Evolutionary conservation across 2,888 invertebrate genomes (phyloP).

Genomic region (Drosophila antonietae): DNA sequence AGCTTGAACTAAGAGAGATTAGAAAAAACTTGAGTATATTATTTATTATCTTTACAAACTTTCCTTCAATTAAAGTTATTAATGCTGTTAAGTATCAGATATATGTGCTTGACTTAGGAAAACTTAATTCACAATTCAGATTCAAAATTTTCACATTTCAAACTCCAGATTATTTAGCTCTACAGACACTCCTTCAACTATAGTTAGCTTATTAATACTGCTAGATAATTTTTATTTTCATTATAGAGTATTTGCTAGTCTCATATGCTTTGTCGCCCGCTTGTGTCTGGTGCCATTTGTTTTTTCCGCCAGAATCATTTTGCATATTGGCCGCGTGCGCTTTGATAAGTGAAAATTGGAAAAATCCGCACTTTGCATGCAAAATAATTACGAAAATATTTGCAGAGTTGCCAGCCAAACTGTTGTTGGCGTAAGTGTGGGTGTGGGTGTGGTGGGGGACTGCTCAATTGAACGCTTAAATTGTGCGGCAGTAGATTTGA

Average conservation of each 20-base stretch:
- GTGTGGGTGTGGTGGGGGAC: not conserved
- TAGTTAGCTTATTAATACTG: not conserved
- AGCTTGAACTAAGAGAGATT: too few species aligned
- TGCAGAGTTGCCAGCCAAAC: conserved; percentile 37
- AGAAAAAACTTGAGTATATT: too few species aligned
- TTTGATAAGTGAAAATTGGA: conserved; percentile 80
- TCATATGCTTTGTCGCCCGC: not conserved
- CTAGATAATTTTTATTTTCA: not conserved
- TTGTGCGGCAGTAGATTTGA: conserved; percentile 67
- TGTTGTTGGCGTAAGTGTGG: conserved; percentile 4
- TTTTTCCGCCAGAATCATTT: conserved; percentile 48
- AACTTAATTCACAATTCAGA: too few species aligned
- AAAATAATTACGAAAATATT: conserved; percentile 79
- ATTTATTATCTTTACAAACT: not conserved
- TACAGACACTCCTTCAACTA: not conserved
- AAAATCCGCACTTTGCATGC: conserved; percentile 79
- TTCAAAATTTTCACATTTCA: too few species aligned
- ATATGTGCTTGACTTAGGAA: too few species aligned
- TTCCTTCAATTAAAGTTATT: not conserved
- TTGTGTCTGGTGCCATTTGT: conserved; percentile 19
- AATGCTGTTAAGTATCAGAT: too few species aligned
- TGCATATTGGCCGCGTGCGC: conserved; percentile 76
- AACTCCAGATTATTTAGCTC: too few species aligned
- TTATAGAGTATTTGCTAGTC: conserved; percentile 23
- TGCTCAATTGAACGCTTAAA: conserved; percentile 70